A percentile compares a stretch with the other conserved stretches of the same genome.
Evolutionary conservation across 2,888 invertebrate species (phyloP).

Genomic region (Chaitophorus viminalis): DNA sequence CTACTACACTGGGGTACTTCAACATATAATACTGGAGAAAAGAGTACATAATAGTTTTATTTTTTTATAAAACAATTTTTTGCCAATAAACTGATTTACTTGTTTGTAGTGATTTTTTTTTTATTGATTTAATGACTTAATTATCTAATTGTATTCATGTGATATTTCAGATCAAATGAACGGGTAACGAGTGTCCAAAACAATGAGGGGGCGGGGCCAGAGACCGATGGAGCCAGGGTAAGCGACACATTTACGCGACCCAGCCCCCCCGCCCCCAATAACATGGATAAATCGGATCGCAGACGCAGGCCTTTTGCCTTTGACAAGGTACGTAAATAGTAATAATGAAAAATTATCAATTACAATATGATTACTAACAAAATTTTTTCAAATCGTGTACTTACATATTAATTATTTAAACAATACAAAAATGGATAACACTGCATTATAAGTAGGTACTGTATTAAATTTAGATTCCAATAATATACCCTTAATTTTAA

Average conservation of each 20-base stretch:
- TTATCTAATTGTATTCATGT: background rate
- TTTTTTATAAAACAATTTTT: too few relatives aligned
- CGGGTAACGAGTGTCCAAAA: slow-evolving; percentile 76
- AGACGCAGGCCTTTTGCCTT: slow-evolving; percentile 76
- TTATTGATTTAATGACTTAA: background rate
- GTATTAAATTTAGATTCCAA: too few relatives aligned
- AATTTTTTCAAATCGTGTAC: background rate
- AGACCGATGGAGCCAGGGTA: slow-evolving; percentile 88
- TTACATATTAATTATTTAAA: background rate
- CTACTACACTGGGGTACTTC: too few relatives aligned
- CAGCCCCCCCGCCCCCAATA: slow-evolving; percentile 69
- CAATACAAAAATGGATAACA: background rate
- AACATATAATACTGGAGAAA: too few relatives aligned
- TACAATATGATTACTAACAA: background rate
- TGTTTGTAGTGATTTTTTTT: background rate
- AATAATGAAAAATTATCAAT: background rate
- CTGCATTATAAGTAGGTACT: background rate
- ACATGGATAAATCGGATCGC: slow-evolving; percentile 67
- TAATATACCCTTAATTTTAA: too few relatives aligned
- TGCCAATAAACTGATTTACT: too few relatives aligned
- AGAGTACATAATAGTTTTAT: too few relatives aligned
- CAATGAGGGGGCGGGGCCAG: slow-evolving; percentile 83
- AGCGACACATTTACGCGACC: slow-evolving; percentile 78
- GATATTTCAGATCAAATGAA: slow-evolving; percentile 74
- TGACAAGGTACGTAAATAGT: slow-evolving; percentile 74